Conservation (phyloP, 2,113 vertebrate genomes). For the Acrocephalus arundinaceus region DNA sequence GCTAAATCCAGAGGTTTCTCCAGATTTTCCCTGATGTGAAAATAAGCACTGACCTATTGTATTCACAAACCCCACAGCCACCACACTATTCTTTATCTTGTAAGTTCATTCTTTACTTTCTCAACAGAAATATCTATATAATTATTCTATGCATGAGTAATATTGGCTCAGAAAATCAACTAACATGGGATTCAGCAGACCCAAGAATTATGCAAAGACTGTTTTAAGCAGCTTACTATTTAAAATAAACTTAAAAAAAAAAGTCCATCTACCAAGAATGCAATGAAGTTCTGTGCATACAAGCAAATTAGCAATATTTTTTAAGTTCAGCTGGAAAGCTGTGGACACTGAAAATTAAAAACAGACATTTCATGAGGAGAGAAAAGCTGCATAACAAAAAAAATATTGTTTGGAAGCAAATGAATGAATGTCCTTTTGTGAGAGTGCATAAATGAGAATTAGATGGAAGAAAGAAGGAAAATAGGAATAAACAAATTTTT, state of each 20-base stretch:
- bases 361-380: not conserved
- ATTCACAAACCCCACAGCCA: not conserved
- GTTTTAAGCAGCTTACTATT: conserved; percentile 56
- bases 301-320: conserved; percentile 16
- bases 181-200: conserved; percentile 17
- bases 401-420: not conserved
- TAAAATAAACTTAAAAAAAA: not conserved
- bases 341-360: not conserved
- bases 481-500: not conserved
- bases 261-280: not conserved
- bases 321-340: not conserved
- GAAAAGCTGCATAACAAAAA: not conserved
- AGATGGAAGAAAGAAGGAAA: not conserved
- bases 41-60: not conserved
- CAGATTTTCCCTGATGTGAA: not conserved
- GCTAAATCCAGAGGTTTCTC: not conserved
- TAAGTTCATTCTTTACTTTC: not conserved
- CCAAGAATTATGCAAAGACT: conserved; percentile 46
- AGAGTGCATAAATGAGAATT: not conserved
- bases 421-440: not conserved
- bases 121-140: conserved; percentile 5
- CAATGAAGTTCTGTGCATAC: not conserved
- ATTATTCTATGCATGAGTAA: not conserved
- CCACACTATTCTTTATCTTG: not conserved
- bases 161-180: conserved; percentile 23